Evolutionary conservation across 2,113 vertebrate species (phyloP), one percentile per base, ranked within the genome.

Genomic region (Excalfactoria chinensis): DNA sequence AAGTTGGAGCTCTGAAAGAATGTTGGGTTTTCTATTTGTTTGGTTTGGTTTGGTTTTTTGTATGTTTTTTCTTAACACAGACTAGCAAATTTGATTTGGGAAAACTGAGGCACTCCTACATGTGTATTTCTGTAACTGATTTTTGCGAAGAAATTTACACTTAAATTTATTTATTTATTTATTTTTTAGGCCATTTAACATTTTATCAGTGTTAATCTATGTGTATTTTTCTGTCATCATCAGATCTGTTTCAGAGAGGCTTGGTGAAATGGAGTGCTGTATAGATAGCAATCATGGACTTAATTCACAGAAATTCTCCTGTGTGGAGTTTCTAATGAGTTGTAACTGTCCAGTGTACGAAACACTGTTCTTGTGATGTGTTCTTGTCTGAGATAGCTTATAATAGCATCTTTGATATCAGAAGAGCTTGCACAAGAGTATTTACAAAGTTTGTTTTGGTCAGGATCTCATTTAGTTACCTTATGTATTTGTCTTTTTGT

Each of bases 101-200:
- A 66, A 89, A 35, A 44, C 28, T 64, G 7, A 63, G 28, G 12
- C 26, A 8, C 2, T 90, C 23, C 30, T 62, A 8, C 12, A 9
- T 68, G 4, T 0, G 0, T 70, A 5, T 35, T 69, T 20, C 11
- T 72, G 30, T 64, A 67, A 41, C 6, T 26, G 48, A 5, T 25
- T 84, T 69, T 62, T 63, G 13, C 32, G 58, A 43, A 56, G 26
- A 46, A 40, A 32, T 66, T 34, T 37, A 16, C 26, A 26, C 18
- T 53, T n/a, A n/a, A n/a, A n/a, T n/a, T n/a, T n/a, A n/a, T n/a
- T 23, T 41, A 17, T 30, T 53, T 53, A 17, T 30, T 46, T n/a
- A n/a, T n/a, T 58, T 46, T 68, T 74, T 68, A 14, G 43, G 13
- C 2, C 11, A 23, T 73, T 89, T 34, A 76, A 51, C 10, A 5